A percentile compares a stretch with the other conserved stretches of the same genome.
Conservation (phyloP, 2,113 vertebrate genomes). For the Craseonycteris thonglongyai region DNA sequence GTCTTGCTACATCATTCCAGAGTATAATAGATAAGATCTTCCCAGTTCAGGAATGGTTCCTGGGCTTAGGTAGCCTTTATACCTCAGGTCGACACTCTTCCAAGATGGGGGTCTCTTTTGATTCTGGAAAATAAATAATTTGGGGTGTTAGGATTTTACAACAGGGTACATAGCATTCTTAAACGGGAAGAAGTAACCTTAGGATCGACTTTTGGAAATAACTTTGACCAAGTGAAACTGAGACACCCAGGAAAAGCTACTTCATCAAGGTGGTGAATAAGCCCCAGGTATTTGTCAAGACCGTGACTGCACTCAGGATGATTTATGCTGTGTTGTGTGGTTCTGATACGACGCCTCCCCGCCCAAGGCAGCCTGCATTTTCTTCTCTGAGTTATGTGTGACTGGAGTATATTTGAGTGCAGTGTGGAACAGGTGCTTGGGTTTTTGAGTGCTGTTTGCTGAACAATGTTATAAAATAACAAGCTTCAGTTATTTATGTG, state of each 20-base stretch:
- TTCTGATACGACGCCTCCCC: not conserved
- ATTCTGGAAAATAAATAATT: not conserved
- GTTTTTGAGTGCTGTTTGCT: not conserved
- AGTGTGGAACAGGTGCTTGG: slow-evolving; percentile 11
- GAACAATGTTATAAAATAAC: not conserved
- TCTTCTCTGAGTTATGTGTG: slow-evolving; percentile 20
- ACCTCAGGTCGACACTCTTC: not conserved
- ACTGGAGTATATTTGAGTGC: slow-evolving; percentile 18
- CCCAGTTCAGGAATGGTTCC: not conserved
- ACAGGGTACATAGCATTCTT: not conserved
- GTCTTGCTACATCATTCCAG: not conserved
- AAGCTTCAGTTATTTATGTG: not conserved
- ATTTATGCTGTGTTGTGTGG: not conserved
- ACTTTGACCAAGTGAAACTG: not conserved
- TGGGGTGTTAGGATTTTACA: not conserved
- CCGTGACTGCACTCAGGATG: not conserved
- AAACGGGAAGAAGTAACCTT: not conserved
- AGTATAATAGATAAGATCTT: not conserved
- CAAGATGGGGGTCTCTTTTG: not conserved
- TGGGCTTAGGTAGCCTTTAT: not conserved
- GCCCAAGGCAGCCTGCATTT: not conserved
- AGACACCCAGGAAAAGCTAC: not conserved
- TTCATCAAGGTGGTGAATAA: not conserved
- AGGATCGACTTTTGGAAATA: not conserved
- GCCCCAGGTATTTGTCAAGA: not conserved